phyloP scores from a whole-genome alignment of 1,140 invertebrate species.

The Protaetia brevitarsis region DNA sequence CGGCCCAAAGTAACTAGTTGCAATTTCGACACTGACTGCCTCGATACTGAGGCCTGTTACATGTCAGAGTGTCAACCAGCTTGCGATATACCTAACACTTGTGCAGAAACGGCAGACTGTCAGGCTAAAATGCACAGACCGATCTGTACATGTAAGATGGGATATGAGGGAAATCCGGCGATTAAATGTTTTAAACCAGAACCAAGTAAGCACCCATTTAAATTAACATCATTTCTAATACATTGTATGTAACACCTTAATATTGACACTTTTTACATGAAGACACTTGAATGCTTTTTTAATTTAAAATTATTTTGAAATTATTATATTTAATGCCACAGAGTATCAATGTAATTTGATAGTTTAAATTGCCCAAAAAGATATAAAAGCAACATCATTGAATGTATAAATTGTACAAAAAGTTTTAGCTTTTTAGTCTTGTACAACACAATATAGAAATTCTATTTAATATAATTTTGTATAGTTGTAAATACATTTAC shows the following conservation, averaged over 20 bases:
- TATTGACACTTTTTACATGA: neutral
- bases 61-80: slow-evolving; percentile 70
- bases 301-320: too few relatives aligned
- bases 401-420: too few relatives aligned
- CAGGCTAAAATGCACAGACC: slow-evolving; percentile 71
- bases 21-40: slow-evolving; percentile 70
- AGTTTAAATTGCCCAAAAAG: too few relatives aligned
- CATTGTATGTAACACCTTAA: neutral
- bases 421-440: too few relatives aligned
- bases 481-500: slow-evolving; percentile 29
- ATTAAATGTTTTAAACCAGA: slow-evolving; percentile 66
- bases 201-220: slow-evolving; percentile 61
- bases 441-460: too few relatives aligned
- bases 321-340: too few relatives aligned
- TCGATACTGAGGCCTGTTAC: slow-evolving; percentile 71
- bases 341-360: too few relatives aligned
- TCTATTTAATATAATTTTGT: neutral
- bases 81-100: slow-evolving; percentile 70
- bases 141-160: slow-evolving; percentile 71
- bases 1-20: slow-evolving; percentile 65
- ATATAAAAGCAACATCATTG: too few relatives aligned
- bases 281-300: too few relatives aligned
- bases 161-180: slow-evolving; percentile 72
- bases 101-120: slow-evolving; percentile 68
- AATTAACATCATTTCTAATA: slow-evolving; percentile 19